Base-by-base conservation (phyloP, 2,113 vertebrate genomes). In the Sorex fumeus region DNA sequence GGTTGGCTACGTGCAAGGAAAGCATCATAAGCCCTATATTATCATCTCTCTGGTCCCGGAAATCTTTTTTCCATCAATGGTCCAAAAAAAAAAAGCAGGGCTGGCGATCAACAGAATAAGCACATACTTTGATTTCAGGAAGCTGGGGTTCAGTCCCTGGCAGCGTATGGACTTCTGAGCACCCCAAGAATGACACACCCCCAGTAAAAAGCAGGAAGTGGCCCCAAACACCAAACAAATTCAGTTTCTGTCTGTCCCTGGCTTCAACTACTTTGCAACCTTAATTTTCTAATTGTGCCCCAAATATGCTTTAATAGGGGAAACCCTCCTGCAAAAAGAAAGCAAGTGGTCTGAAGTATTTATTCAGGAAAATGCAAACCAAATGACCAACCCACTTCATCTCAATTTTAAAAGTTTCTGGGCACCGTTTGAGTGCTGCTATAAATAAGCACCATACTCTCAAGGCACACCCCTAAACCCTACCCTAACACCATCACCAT, bases 391-490 rank as follows among this genome's bases (percentile, higher is more conserved):
- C 34, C 16, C 8, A 32, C 12, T 75, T 86, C 50, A 83, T 9
- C 50, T 23, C 27, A 62, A 81, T 8, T 82, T 76, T 16, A 67
- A 88, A 87, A 67, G 50, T 82, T 69, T 32, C 75, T 60, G 78
- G 60, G 77, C 25, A 34, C 10, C 19, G 18, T 80, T 4, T 32
- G 19, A 92, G 53, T 4, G 40, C 82, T 62, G 64, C 13, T 34
- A 70, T 60, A 47, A 82, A 47, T 28, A 83, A n/a, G 69, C 30
- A 43, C 15, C 18, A 19, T 16, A 53, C 40, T 40, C 53, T 53
- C 53, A 53, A 53, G 53, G 18, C 13, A 53, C 53, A 15, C 13
- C 13, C 53, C 18, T 19, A 16, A 16, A 53, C 53, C 53, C 53
- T 53, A 13, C 53, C 53, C 12, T 3, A 15, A 8, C 53, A 53